Conservation (phyloP, 2,113 vertebrate species). For the Spheniscus mendiculus region DNA sequence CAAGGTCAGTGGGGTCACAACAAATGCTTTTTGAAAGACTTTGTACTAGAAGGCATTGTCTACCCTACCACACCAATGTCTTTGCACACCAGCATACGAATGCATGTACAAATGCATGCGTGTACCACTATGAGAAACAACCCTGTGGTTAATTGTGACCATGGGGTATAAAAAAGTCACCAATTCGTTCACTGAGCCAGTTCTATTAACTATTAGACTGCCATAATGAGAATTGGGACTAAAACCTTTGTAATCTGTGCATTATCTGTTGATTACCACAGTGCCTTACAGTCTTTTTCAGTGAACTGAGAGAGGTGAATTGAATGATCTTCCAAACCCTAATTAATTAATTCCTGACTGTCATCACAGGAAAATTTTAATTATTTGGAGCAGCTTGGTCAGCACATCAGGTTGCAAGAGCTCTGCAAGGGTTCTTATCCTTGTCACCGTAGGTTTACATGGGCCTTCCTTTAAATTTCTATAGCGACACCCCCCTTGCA, state of each 20-base stretch:
- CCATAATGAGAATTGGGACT: background rate
- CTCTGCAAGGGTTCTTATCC: background rate
- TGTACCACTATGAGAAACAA: background rate
- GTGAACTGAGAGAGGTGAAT: background rate
- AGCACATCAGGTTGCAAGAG: background rate
- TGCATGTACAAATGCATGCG: too few relatives aligned
- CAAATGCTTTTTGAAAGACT: background rate
- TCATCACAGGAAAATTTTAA: background rate
- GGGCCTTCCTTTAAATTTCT: background rate
- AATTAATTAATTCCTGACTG: background rate
- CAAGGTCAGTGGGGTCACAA: background rate
- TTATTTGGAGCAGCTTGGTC: background rate
- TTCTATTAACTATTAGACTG: background rate
- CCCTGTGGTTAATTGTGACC: background rate
- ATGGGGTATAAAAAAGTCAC: background rate
- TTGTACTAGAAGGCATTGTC: background rate
- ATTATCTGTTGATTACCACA: background rate
- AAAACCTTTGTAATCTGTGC: background rate
- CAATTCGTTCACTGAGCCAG: fast-evolving
- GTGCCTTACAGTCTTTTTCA: background rate
- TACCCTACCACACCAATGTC: background rate
- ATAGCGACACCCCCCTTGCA: background rate
- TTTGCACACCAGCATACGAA: too few relatives aligned
- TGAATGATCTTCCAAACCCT: background rate
- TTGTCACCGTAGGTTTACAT: background rate